These are phyloP conservation scores for Adelognathus sp. DNA, from an alignment of 2,888 invertebrate genomes.

Conservation along the genomic window DNA sequence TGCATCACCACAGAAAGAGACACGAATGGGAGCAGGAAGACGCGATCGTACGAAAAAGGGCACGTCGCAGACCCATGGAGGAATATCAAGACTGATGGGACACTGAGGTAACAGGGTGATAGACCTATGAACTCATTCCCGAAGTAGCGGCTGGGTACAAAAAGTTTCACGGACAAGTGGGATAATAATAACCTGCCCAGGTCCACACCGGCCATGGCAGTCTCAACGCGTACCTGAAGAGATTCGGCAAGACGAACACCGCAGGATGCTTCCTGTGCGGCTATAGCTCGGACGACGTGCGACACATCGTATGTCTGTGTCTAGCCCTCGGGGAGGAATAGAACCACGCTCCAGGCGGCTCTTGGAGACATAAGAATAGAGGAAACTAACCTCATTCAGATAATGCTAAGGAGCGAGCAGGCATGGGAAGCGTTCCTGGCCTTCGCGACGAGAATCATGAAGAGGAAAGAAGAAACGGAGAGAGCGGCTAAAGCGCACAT, in stretches of 20 bases:
- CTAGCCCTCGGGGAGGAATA: background rate
- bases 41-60: background rate
- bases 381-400: too few species aligned
- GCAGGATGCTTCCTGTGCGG: constrained; percentile 63
- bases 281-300: constrained; percentile 9
- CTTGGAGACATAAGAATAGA: too few species aligned
- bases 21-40: background rate
- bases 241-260: constrained; percentile 61
- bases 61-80: background rate
- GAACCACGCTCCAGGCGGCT: background rate
- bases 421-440: too few species aligned
- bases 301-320: constrained; percentile 9
- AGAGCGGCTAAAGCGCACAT: too few species aligned
- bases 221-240: constrained; percentile 57
- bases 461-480: too few species aligned
- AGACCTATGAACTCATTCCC: constrained; percentile 30
- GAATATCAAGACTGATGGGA: constrained; percentile 1
- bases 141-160: constrained; percentile 18
- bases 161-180: constrained; percentile 32
- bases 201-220: constrained; percentile 63
- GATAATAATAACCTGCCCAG: constrained; percentile 55
- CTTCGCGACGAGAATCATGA: too few species aligned
- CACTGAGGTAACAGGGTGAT: constrained; percentile 4
- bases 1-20: background rate
- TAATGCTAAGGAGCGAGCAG: too few species aligned